phyloP scores from a whole-genome alignment of 2,797 vertebrate genomes.

The Columba guinea region DNA sequence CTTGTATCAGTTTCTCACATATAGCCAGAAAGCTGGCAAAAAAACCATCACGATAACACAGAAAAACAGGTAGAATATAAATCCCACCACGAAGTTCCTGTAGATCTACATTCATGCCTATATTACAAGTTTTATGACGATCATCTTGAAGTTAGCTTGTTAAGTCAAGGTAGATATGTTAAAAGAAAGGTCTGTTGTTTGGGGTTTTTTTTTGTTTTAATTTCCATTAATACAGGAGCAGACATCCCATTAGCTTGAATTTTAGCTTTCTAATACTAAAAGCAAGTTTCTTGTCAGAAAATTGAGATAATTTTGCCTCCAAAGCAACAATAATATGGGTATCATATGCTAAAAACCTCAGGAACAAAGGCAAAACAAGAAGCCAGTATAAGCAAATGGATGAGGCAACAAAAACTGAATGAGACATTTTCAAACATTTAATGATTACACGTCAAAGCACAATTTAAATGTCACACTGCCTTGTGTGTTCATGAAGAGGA shows the following conservation, averaged over 20 bases:
- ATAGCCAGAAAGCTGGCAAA: background rate
- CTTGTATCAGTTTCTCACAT: background rate
- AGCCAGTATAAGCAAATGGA: conserved; percentile 19
- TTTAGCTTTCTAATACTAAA: background rate
- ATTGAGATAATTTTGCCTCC: background rate
- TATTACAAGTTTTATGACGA: background rate
- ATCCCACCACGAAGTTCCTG: background rate
- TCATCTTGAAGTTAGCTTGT: background rate
- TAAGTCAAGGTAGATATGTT: background rate
- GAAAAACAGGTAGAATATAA: background rate
- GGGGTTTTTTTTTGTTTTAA: background rate
- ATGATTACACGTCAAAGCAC: conserved; percentile 81
- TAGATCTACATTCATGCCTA: background rate
- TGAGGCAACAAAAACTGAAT: conserved; percentile 64
- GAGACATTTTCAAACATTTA: conserved; percentile 76
- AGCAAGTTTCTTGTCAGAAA: background rate
- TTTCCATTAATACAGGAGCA: background rate
- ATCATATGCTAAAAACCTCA: background rate
- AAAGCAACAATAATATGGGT: background rate
- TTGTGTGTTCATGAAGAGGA: conserved; percentile 44
- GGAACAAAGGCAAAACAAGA: conserved; percentile 12
- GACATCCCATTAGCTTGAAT: background rate
- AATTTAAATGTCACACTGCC: conserved; percentile 75
- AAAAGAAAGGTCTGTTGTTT: background rate
- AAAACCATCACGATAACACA: background rate